A percentile compares a stretch with the other conserved stretches of the same genome.
Conservation (phyloP, 2,797 vertebrate genomes). For the Orestias chungarensis region DNA sequence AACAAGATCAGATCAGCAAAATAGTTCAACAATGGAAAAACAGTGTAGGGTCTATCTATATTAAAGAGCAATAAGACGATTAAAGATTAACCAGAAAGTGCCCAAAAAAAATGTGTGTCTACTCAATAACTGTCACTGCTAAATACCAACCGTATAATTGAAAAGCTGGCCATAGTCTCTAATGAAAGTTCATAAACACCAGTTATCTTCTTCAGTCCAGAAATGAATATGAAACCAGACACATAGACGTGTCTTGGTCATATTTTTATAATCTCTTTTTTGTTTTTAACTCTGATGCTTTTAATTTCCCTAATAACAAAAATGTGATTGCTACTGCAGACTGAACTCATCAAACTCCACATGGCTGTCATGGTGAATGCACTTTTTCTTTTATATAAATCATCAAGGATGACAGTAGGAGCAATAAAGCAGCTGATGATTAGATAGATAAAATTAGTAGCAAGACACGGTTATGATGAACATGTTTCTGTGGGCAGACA, state of each 20-base stretch:
- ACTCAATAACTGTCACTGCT: background rate
- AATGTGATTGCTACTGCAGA: background rate
- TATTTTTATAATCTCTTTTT: background rate
- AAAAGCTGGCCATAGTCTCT: no score
- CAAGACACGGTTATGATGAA: background rate
- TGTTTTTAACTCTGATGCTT: background rate
- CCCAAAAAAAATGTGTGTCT: background rate
- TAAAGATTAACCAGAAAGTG: no score
- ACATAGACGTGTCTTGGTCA: no score
- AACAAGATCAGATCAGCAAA: background rate
- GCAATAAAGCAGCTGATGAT: background rate
- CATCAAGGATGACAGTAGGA: background rate
- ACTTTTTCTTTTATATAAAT: background rate
- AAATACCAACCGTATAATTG: background rate
- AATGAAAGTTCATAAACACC: no score
- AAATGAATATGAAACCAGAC: no score
- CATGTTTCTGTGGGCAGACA: background rate
- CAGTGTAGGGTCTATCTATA: background rate
- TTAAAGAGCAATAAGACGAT: background rate
- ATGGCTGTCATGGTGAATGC: conserved; percentile 7
- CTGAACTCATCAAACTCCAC: background rate
- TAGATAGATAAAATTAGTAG: background rate
- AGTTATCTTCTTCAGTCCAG: no score
- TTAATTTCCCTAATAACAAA: background rate
- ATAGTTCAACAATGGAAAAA: background rate